Base-by-base conservation (phyloP, 2,113 vertebrate species). In the Gambusia affinis region DNA sequence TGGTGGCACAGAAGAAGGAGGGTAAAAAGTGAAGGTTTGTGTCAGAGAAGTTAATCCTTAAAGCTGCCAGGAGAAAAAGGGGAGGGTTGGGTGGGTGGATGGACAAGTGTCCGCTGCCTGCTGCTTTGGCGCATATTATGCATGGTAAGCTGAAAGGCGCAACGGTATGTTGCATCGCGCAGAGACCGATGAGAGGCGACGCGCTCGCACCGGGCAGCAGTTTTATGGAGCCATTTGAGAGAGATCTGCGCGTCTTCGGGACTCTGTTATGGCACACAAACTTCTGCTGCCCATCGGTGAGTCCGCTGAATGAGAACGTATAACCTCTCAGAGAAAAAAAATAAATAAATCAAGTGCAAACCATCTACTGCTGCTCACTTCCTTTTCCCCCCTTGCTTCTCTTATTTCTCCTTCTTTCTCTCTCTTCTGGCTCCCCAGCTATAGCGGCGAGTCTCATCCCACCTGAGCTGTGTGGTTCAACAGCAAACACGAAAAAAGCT, bases 361-460 rank as follows among this genome's bases (percentile, higher is more conserved):
- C 44, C 44, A 17, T 57, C 51, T 57, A 8, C 19, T 57, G 51
- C 24, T 24, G 24, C 51, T 57, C 22, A 8, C 51, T n/a, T 47
- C 44, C 8, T 57, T 22, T 57, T 8, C 0, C 4, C 22, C 22
- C 4, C 51, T 2, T 54, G 19, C 8, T 54, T 54, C 51, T 54
- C 51, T 57, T 3, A 11, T 8, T 8, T 57, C 1, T 1, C 29
- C 37, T 65, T 65, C 22, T 65, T 4, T 35, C n/a, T 64, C 3
- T 72, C 22, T 51, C 5, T 42, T 67, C 7, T 78, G 15, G 29
- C 90, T 44, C 89, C 89, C 88, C 95, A 96, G 91, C 93, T 95
- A 95, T 97, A 95, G 94, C 96, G 94, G 94, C 95, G 95, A 96
- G 95, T 95, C 92, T 98, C 90, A 93, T 96, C 93, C 94, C 96